Conservation (phyloP, 2,888 invertebrate species). For the Phytoseiulus persimilis region DNA sequence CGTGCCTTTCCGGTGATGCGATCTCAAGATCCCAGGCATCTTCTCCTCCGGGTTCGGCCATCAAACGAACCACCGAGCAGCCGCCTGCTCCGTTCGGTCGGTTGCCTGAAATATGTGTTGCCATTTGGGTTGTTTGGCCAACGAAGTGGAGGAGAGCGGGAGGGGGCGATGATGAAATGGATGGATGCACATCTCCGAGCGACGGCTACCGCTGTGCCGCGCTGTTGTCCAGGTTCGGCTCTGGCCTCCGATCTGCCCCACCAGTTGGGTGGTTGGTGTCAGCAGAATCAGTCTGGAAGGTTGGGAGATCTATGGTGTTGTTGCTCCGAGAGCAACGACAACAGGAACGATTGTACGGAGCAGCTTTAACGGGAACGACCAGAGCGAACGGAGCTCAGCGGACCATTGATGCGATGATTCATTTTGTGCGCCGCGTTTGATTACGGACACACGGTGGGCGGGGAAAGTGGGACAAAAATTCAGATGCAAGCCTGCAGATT, state of each 20-base stretch:
- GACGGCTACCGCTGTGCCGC: neutral
- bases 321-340: neutral
- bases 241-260: neutral
- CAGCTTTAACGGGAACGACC: neutral
- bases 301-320: conserved; percentile 5
- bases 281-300: neutral
- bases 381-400: neutral
- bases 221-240: neutral
- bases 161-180: conserved; percentile 5
- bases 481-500: too few relatives aligned
- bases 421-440: neutral
- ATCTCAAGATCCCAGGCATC: neutral
- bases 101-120: neutral
- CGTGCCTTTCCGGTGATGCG: neutral
- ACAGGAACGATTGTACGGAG: neutral
- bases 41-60: neutral
- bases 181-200: neutral
- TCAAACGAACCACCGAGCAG: neutral
- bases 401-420: neutral
- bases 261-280: neutral
- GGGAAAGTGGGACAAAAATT: too few relatives aligned
- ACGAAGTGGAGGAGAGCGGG: neutral
- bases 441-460: neutral
- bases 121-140: neutral
- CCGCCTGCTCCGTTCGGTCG: neutral